phyloP scores from a whole-genome alignment of 2,888 invertebrate genomes.

The Polymixis flavicincta region DNA sequence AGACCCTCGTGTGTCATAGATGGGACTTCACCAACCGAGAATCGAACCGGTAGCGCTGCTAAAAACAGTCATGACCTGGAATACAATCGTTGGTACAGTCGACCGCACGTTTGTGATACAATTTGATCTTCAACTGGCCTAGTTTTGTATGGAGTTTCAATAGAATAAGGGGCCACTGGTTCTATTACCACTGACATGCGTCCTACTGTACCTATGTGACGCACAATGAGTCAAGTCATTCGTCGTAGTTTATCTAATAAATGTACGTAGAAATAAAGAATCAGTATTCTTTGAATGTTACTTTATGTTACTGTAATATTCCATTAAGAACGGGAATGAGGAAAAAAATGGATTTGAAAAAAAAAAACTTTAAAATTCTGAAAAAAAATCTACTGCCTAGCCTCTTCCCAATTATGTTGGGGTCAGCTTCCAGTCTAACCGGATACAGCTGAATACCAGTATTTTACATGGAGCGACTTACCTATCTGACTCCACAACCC shows the following conservation, averaged over 20 bases:
- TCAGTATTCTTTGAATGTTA: conserved; percentile 36
- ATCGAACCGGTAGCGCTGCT: conserved; percentile 37
- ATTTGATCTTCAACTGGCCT: too few relatives aligned
- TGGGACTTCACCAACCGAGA: conserved; percentile 45
- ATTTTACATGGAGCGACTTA: too few relatives aligned
- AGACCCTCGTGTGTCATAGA: conserved; percentile 32
- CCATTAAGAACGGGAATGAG: not conserved
- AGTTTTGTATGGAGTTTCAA: not conserved
- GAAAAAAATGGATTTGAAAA: conserved; percentile 10
- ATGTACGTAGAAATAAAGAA: conserved; percentile 38
- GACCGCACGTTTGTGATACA: not conserved
- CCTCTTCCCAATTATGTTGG: too few relatives aligned
- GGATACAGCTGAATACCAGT: too few relatives aligned
- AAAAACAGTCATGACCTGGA: conserved; percentile 36
- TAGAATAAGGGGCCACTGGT: too few relatives aligned
- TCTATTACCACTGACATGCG: not conserved
- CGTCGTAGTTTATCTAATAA: conserved; percentile 32
- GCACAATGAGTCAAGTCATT: conserved; percentile 22
- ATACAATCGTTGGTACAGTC: conserved; percentile 10
- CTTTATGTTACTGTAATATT: conserved; percentile 22
- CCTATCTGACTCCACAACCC: too few relatives aligned
- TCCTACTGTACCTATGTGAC: not conserved
- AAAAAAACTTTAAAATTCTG: not conserved
- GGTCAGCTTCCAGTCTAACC: too few relatives aligned
- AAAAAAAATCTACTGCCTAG: too few relatives aligned